These are phyloP conservation scores for Sceloporus tristichus DNA, from an alignment of 2,113 vertebrate genomes.

Conservation along the genomic window DNA sequence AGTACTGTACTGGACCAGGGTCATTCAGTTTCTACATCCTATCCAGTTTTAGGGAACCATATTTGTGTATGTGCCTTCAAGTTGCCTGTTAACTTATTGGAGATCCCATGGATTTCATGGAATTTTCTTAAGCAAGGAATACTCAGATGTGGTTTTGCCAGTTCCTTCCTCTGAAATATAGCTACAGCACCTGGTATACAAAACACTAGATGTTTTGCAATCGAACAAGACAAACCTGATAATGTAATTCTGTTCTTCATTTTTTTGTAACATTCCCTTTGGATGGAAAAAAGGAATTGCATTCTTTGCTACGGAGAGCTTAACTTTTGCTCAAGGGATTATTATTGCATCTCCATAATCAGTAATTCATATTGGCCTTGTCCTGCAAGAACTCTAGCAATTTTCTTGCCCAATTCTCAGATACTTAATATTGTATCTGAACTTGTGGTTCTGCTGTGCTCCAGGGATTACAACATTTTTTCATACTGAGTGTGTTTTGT, in stretches of 20 bases:
- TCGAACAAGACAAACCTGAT: neutral
- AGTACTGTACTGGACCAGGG: neutral
- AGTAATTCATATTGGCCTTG: constrained; percentile 9
- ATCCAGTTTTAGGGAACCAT: neutral
- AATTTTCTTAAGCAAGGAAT: too few species aligned
- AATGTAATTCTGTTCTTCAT: neutral
- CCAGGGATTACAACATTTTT: constrained; percentile 6
- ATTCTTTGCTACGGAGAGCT: neutral
- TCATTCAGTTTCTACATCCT: neutral
- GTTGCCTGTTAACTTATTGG: too few species aligned
- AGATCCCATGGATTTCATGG: too few species aligned
- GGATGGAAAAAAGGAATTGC: neutral
- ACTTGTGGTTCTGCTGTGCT: constrained; percentile 31
- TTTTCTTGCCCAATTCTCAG: constrained; percentile 12
- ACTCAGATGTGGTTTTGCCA: too few species aligned
- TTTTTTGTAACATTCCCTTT: neutral
- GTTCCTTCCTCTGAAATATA: too few species aligned
- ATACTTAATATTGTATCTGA: constrained; percentile 10
- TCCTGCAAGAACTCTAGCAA: neutral
- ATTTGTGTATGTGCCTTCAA: too few species aligned
- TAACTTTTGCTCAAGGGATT: constrained; percentile 11
- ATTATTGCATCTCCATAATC: constrained; percentile 12
- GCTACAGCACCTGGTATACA: neutral
- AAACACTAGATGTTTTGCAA: neutral
- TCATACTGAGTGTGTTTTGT: constrained; percentile 4